phyloP scores from a whole-genome alignment of 92 coral and sea anemone genomes.

The Palythoa caribaeorum region DNA sequence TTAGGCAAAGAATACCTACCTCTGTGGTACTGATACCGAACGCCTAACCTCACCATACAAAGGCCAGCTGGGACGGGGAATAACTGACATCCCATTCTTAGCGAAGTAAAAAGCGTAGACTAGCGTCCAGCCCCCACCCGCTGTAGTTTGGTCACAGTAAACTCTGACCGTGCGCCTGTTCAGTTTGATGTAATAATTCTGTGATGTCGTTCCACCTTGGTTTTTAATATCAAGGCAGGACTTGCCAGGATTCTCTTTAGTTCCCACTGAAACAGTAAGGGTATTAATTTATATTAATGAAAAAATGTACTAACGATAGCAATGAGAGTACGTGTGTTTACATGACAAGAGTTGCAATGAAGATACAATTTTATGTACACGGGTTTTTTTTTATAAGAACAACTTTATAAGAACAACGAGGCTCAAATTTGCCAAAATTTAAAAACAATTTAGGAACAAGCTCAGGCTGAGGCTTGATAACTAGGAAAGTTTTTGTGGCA shows the following conservation, averaged over 20 bases:
- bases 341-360: too few relatives aligned
- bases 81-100: not conserved
- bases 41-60: not conserved
- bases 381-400: too few relatives aligned
- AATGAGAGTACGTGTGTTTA: too few relatives aligned
- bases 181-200: slow-evolving; percentile 15
- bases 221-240: slow-evolving; percentile 18
- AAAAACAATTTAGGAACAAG: too few relatives aligned
- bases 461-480: too few relatives aligned
- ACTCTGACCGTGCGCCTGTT: not conserved
- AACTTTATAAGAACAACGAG: too few relatives aligned
- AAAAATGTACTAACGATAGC: too few relatives aligned
- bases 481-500: too few relatives aligned
- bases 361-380: too few relatives aligned
- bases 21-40: not conserved
- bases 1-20: not conserved
- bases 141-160: slow-evolving; percentile 34
- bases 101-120: slow-evolving; percentile 24
- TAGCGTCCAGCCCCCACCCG: slow-evolving; percentile 29
- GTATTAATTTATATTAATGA: too few relatives aligned
- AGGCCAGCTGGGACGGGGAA: slow-evolving; percentile 25
- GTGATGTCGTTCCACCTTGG: slow-evolving; percentile 22
- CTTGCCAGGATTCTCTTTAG: slow-evolving; percentile 9
- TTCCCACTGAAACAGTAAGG: not conserved
- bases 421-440: too few relatives aligned